phyloP scores from a whole-genome alignment of 64 coral and sea anemone genomes.

The Montipora cactus region DNA sequence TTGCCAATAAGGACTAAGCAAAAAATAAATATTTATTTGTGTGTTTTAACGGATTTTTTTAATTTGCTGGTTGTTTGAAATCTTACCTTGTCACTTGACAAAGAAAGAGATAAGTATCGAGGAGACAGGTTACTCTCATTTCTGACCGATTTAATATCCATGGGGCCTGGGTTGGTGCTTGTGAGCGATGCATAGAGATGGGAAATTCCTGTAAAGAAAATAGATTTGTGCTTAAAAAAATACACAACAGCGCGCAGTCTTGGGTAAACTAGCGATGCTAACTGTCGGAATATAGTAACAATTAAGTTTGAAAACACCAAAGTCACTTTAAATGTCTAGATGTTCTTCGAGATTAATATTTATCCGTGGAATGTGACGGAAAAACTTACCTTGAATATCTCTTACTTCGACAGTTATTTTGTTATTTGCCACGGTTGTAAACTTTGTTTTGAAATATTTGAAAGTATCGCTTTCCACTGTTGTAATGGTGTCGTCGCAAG shows the following conservation, averaged over 20 bases:
- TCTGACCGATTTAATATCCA: constrained; percentile 69
- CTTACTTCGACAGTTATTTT: constrained; percentile 86
- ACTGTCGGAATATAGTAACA: too few relatives aligned
- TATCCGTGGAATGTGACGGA: not conserved
- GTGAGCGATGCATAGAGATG: constrained; percentile 85
- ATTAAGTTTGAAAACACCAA: too few relatives aligned
- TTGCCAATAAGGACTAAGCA: too few relatives aligned
- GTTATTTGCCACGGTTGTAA: constrained; percentile 62
- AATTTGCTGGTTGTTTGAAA: not conserved
- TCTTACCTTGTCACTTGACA: constrained; percentile 59
- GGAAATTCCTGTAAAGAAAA: constrained; percentile 63
- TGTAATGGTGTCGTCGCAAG: constrained; percentile 84
- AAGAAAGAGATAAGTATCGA: constrained; percentile 48
- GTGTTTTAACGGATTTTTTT: too few relatives aligned
- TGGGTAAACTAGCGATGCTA: too few relatives aligned
- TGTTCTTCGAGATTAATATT: too few relatives aligned
- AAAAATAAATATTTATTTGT: too few relatives aligned
- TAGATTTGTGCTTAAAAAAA: not conserved
- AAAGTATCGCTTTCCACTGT: constrained; percentile 94
- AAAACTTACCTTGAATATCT: constrained; percentile 81
- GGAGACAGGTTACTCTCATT: constrained; percentile 84
- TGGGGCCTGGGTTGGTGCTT: constrained; percentile 87
- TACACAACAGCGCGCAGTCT: not conserved
- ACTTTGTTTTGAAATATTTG: constrained; percentile 91
- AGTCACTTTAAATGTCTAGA: too few relatives aligned